These are phyloP conservation scores for Calliopsis andreniformis DNA, from an alignment of 1,140 invertebrate species.

Conservation along the genomic window DNA sequence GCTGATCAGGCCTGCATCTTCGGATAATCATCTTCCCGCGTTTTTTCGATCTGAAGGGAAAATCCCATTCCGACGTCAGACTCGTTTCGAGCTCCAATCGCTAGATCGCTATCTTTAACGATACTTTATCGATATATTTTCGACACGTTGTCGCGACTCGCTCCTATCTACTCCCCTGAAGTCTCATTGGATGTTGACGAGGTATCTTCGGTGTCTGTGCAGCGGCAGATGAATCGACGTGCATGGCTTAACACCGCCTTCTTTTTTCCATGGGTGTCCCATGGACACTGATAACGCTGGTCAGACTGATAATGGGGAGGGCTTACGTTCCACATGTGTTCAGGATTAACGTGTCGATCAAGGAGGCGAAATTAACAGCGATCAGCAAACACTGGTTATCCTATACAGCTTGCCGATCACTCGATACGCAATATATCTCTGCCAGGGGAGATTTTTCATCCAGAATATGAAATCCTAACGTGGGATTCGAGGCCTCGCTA, in stretches of 20 bases:
- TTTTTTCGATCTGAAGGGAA: background rate
- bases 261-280: background rate
- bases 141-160: background rate
- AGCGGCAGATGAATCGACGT: background rate
- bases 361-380: constrained; percentile 21
- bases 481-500: background rate
- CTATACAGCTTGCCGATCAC: constrained; percentile 5
- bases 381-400: constrained; percentile 18
- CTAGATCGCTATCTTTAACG: constrained; percentile 11
- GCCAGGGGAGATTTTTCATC: background rate
- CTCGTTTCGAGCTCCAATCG: background rate
- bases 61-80: constrained; percentile 1
- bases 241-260: background rate
- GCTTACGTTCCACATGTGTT: constrained; percentile 24
- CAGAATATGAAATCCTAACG: constrained; percentile 1
- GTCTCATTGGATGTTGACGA: background rate
- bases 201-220: background rate
- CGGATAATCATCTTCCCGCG: background rate
- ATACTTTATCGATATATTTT: constrained; percentile 24
- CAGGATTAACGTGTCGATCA: constrained; percentile 47
- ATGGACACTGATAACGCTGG: constrained; percentile 30
- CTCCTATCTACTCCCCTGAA: background rate
- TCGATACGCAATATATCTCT: too few relatives aligned
- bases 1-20: too few relatives aligned
- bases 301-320: background rate